Percentiles rank a stretch among this genome's conserved stretches.
Evolutionary conservation across 1,140 invertebrate species (phyloP).

Genomic region (Euborellia annulipes): DNA sequence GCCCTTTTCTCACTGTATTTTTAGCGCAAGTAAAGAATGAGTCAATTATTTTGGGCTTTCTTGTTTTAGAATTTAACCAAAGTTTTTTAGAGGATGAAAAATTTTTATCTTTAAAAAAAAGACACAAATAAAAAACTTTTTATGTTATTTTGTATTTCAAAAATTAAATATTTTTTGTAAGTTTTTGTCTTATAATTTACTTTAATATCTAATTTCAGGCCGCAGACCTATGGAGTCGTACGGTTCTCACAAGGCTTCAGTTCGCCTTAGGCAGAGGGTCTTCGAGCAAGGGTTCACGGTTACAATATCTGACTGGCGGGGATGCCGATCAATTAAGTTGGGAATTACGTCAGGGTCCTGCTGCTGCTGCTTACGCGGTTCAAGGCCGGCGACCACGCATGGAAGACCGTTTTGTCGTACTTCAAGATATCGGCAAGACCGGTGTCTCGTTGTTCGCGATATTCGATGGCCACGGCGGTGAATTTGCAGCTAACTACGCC

Average conservation of each 20-base stretch:
- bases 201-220: too few relatives aligned
- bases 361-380: conserved; percentile 73
- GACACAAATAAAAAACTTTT: too few relatives aligned
- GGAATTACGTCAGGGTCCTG: conserved; percentile 54
- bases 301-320: conserved; percentile 6
- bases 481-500: conserved; percentile 85
- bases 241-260: conserved; percentile 51
- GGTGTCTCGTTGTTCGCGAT: conserved; percentile 76
- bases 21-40: too few relatives aligned
- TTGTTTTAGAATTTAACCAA: too few relatives aligned
- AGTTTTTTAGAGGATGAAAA: too few relatives aligned
- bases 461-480: conserved; percentile 90
- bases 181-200: too few relatives aligned
- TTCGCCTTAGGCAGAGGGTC: conserved; percentile 42
- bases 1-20: too few relatives aligned
- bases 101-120: too few relatives aligned
- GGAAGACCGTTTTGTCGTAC: conserved; percentile 82
- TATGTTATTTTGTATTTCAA: too few relatives aligned
- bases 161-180: too few relatives aligned
- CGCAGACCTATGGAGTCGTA: conserved; percentile 59
- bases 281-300: conserved; percentile 25
- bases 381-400: conserved; percentile 76
- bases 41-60: too few relatives aligned
- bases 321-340: conserved; percentile 38
- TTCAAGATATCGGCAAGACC: conserved; percentile 49